Percentiles rank a stretch among this genome's conserved stretches.
These are phyloP conservation scores for Diachrysia chrysitis DNA, from an alignment of 2,888 invertebrate genomes.

Conservation along the genomic window DNA sequence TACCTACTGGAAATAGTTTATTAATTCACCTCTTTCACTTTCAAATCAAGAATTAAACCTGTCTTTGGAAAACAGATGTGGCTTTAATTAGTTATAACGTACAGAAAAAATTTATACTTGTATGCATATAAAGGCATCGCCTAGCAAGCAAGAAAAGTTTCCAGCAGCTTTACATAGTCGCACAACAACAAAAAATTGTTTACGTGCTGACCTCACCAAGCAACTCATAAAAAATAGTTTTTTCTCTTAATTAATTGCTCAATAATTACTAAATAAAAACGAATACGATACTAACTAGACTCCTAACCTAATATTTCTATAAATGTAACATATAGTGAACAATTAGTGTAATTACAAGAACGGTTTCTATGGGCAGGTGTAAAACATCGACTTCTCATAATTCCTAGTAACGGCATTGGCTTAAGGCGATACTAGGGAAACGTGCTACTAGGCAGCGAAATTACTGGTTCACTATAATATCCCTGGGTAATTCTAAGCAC, in stretches of 20 bases:
- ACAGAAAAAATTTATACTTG: neutral
- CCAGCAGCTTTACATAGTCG: neutral
- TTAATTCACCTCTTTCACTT: neutral
- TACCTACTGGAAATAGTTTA: no score
- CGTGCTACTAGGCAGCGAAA: slow-evolving; percentile 83
- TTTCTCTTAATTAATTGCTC: slow-evolving; percentile 36
- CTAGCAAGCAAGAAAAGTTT: slow-evolving; percentile 8
- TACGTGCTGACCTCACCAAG: slow-evolving; percentile 5
- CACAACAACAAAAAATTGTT: slow-evolving; percentile 31
- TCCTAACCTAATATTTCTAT: slow-evolving; percentile 57
- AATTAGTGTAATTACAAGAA: slow-evolving; percentile 85
- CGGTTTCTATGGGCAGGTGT: slow-evolving; percentile 86
- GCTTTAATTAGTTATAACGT: neutral
- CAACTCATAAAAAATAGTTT: slow-evolving; percentile 30
- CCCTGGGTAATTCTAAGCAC: slow-evolving; percentile 81
- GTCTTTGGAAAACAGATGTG: neutral
- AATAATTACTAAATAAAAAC: slow-evolving; percentile 45
- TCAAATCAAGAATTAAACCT: neutral
- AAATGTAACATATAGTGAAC: slow-evolving; percentile 70
- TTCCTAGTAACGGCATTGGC: slow-evolving; percentile 85
- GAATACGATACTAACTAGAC: slow-evolving; percentile 46
- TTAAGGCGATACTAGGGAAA: slow-evolving; percentile 84
- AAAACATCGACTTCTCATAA: slow-evolving; percentile 81
- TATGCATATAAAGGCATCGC: neutral
- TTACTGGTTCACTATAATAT: slow-evolving; percentile 82